Conservation (phyloP, 1,140 invertebrate genomes). For the Drosophila ananassae region DNA sequence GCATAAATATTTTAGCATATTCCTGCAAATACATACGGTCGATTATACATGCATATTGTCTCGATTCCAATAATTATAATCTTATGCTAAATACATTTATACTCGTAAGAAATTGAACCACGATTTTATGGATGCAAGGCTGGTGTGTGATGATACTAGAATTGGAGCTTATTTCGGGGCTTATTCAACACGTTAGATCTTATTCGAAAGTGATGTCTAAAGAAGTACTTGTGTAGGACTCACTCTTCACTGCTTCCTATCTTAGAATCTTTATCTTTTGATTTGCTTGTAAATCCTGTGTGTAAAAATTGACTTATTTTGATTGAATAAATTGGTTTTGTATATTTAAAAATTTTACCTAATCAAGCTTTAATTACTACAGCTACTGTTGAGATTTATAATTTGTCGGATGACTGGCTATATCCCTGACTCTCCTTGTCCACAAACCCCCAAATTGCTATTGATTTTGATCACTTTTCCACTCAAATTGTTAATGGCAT, state of each 20-base stretch:
- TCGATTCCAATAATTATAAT: constrained; percentile 67
- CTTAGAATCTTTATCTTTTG: not conserved
- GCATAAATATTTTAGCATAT: constrained; percentile 78
- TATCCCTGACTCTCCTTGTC: not conserved
- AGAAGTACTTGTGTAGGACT: not conserved
- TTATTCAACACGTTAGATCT: not conserved
- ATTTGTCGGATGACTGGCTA: constrained; percentile 1
- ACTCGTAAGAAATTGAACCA: constrained; percentile 65
- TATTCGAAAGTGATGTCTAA: not conserved
- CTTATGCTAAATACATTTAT: constrained; percentile 64
- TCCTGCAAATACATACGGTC: constrained; percentile 60
- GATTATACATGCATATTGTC: constrained; percentile 63
- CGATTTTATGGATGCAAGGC: constrained; percentile 10
- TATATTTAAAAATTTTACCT: not conserved
- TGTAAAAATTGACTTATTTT: not conserved
- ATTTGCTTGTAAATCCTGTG: not conserved
- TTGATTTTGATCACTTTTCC: constrained; percentile 7
- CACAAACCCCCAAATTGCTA: constrained; percentile 5
- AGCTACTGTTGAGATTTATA: not conserved
- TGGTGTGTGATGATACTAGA: not conserved
- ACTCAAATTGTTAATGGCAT: constrained; percentile 25
- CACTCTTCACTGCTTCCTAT: not conserved
- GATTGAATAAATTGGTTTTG: constrained; percentile 3
- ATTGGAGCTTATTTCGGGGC: not conserved
- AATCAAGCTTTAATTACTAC: not conserved